phyloP scores from a whole-genome alignment of 2,113 vertebrate species.

The Narcine bancroftii region DNA sequence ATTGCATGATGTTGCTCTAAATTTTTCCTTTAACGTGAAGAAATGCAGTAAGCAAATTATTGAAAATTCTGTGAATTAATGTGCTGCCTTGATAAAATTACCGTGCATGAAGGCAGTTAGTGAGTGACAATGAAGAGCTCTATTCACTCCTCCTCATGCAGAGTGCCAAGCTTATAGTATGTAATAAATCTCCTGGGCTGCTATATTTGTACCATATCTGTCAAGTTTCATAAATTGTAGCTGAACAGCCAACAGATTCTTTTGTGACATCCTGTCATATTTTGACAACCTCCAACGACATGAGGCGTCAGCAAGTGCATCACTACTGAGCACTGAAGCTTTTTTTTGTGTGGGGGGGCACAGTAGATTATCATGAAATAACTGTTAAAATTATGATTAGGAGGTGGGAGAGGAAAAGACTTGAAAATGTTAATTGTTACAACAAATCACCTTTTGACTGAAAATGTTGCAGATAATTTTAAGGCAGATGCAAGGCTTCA shows the following conservation, averaged over 20 bases:
- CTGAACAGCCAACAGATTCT: background rate
- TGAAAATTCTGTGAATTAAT: slow-evolving; percentile 14
- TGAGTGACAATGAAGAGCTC: slow-evolving; percentile 14
- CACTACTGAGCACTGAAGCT: background rate
- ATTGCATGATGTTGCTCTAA: background rate
- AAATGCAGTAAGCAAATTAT: background rate
- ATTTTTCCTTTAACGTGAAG: background rate
- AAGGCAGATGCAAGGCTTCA: background rate
- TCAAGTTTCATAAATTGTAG: slow-evolving; percentile 21
- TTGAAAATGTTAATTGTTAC: slow-evolving; percentile 2
- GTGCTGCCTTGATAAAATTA: background rate
- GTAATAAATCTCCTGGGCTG: slow-evolving; percentile 4
- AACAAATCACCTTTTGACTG: background rate
- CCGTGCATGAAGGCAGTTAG: background rate
- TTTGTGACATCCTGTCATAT: background rate
- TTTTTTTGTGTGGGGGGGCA: too few species aligned
- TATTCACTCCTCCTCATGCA: background rate
- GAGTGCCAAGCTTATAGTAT: background rate
- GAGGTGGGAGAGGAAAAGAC: background rate
- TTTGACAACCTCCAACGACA: background rate
- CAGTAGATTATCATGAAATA: background rate
- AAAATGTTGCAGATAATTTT: background rate
- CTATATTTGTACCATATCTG: slow-evolving; percentile 21
- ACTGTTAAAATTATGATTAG: background rate
- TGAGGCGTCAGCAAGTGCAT: background rate